phyloP scores from a whole-genome alignment of 2,113 vertebrate genomes.

The Bujurquina vittata region DNA sequence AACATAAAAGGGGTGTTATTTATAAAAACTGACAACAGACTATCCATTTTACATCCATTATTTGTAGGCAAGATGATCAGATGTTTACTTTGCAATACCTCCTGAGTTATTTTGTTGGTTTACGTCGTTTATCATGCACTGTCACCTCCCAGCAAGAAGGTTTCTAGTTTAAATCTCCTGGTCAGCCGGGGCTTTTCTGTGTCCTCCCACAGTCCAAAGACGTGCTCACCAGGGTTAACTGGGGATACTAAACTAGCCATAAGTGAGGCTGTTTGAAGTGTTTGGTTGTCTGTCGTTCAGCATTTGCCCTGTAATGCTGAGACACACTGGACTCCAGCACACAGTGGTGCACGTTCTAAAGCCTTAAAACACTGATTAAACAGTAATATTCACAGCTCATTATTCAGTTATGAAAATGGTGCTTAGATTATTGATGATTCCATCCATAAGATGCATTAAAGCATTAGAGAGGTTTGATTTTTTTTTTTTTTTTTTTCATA shows the following conservation, averaged over 20 bases:
- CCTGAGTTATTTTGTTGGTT: background rate
- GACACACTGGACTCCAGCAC: background rate
- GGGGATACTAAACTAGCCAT: background rate
- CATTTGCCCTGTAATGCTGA: background rate
- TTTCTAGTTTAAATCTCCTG: background rate
- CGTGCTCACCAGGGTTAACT: background rate
- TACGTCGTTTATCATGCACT: background rate
- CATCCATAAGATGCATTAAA: background rate
- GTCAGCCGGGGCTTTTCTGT: background rate
- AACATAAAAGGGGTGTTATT: background rate
- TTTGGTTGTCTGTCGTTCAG: background rate
- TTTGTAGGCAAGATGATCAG: background rate
- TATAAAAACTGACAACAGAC: background rate
- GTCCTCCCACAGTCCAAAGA: background rate
- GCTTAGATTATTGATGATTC: background rate
- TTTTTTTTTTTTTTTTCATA: background rate
- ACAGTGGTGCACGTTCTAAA: background rate
- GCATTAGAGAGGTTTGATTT: background rate
- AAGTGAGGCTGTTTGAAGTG: background rate
- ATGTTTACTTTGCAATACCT: background rate
- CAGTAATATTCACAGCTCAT: background rate
- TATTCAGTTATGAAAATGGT: background rate
- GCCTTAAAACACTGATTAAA: background rate
- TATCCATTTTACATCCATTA: background rate
- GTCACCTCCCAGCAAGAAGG: background rate